These are phyloP conservation scores for Illadopsis cleaveri DNA, from an alignment of 2,113 vertebrate species.

Conservation along the genomic window DNA sequence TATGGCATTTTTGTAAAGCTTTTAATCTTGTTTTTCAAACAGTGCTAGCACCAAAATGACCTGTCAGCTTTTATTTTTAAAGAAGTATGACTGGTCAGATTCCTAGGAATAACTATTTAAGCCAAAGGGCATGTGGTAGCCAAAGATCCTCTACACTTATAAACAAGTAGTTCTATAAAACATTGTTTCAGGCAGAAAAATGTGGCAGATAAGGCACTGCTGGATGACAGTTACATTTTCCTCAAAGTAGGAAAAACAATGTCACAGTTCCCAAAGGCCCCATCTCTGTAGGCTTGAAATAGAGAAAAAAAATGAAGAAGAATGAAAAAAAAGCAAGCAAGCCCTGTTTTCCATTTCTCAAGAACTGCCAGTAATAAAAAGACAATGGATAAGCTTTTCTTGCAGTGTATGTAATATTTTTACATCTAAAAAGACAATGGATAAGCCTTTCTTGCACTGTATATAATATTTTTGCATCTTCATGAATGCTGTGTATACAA, in stretches of 20 bases:
- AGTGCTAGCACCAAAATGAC: background rate
- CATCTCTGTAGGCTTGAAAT: constrained; percentile 6
- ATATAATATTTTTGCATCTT: background rate
- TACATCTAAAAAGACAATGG: background rate
- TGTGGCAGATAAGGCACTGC: constrained; percentile 19
- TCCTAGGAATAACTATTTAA: background rate
- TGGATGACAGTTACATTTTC: constrained; percentile 18
- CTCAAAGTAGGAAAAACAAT: constrained; percentile 36
- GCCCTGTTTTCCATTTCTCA: background rate
- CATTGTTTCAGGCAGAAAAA: background rate
- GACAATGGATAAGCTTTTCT: background rate
- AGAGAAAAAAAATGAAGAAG: background rate
- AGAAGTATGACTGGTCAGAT: background rate
- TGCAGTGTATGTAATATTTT: background rate
- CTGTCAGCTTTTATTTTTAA: constrained; percentile 21
- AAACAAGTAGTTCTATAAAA: background rate
- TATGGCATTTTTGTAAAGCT: background rate
- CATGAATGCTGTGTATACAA: background rate
- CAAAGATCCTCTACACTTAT: background rate
- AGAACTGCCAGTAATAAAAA: background rate
- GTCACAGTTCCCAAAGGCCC: background rate
- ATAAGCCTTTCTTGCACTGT: background rate
- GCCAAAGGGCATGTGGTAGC: background rate
- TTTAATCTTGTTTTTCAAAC: background rate
- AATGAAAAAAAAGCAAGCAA: background rate